Conservation (phyloP, 2,797 vertebrate genomes). For the Tapirus indicus region DNA sequence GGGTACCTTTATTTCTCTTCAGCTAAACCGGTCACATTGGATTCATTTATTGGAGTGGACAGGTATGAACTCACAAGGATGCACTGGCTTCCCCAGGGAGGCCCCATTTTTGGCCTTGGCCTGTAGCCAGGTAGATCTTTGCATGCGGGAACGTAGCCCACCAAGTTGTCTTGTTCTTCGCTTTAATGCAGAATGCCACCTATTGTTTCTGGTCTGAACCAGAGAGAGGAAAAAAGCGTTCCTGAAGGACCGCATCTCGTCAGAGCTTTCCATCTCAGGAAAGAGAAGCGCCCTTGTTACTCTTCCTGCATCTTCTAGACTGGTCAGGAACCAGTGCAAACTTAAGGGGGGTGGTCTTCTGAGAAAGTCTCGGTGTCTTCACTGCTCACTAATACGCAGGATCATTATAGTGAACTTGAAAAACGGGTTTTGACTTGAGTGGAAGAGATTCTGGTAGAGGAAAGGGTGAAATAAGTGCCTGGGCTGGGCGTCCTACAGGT, state of each 20-base stretch:
- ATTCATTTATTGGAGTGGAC: background rate
- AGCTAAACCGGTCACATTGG: background rate
- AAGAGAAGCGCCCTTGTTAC: background rate
- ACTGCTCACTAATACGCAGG: background rate
- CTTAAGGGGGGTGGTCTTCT: background rate
- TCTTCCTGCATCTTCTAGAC: background rate
- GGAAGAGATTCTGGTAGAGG: background rate
- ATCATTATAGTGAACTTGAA: background rate
- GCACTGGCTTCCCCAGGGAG: background rate
- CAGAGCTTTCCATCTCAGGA: background rate
- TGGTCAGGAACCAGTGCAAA: background rate
- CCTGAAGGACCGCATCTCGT: background rate
- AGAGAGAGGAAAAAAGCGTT: background rate
- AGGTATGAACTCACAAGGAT: background rate
- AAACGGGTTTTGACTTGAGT: constrained; percentile 41
- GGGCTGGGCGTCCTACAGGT: background rate
- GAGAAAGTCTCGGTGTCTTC: background rate
- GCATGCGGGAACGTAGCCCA: background rate
- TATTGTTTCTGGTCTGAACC: background rate
- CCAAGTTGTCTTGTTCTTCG: background rate
- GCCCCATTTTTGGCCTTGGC: background rate
- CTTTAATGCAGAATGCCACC: background rate
- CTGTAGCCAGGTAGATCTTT: background rate
- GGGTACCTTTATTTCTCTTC: background rate
- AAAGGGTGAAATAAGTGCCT: background rate